phyloP scores from a whole-genome alignment of 1,140 invertebrate species.

The Drosophila watanabei region DNA sequence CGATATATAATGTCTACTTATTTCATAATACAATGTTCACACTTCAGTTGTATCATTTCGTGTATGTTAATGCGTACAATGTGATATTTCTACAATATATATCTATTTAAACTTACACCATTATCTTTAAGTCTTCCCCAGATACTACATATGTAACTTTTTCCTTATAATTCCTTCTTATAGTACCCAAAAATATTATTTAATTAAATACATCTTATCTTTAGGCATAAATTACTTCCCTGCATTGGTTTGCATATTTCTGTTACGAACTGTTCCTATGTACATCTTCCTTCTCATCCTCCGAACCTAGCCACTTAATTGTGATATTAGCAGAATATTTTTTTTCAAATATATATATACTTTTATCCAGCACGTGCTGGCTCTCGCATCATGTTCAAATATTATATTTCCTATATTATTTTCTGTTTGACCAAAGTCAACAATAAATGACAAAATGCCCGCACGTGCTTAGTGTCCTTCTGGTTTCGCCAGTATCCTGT shows the following conservation, averaged over 20 bases:
- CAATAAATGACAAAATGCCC: conserved; percentile 48
- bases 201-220: too few relatives aligned
- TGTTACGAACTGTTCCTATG: conserved; percentile 7
- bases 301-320: conserved; percentile 27
- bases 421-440: conserved; percentile 52
- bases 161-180: too few relatives aligned
- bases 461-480: conserved; percentile 28
- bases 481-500: background rate
- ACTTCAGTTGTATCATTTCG: too few relatives aligned
- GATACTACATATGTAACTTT: background rate
- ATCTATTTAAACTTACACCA: too few relatives aligned
- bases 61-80: too few relatives aligned
- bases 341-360: conserved; percentile 16
- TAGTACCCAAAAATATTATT: too few relatives aligned
- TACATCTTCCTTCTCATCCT: background rate
- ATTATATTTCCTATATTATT: conserved; percentile 42
- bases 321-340: conserved; percentile 27
- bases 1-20: too few relatives aligned
- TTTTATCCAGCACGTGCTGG: conserved; percentile 26
- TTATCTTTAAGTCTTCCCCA: background rate
- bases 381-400: conserved; percentile 52
- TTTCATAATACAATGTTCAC: too few relatives aligned
- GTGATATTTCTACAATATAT: too few relatives aligned
- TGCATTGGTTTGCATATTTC: conserved; percentile 10
- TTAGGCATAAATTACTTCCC: background rate